A percentile compares a stretch with the other conserved stretches of the same genome.
Conservation (phyloP, 2,888 invertebrate genomes). For the Monoplex corrugatus region DNA sequence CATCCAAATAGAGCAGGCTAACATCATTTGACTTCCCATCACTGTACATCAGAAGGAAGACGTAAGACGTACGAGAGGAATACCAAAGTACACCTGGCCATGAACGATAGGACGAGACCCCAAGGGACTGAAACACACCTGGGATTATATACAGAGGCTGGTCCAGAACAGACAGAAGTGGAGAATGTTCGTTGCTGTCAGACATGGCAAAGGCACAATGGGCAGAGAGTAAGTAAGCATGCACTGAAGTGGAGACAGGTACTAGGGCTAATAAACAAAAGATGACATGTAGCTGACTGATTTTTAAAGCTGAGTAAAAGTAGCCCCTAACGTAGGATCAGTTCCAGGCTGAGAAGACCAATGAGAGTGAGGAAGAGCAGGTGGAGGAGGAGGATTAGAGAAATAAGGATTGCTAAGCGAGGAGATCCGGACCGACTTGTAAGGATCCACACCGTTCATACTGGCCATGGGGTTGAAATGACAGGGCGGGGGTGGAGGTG, state of each 20-base stretch:
- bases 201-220: too few relatives aligned
- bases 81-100: too few relatives aligned
- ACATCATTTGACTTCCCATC: too few relatives aligned
- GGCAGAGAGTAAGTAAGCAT: too few relatives aligned
- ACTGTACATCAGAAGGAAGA: too few relatives aligned
- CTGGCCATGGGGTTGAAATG: conserved; percentile 27
- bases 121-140: too few relatives aligned
- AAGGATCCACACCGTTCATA: conserved; percentile 58
- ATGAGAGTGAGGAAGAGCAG: conserved; percentile 6
- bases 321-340: conserved; percentile 1
- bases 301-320: conserved; percentile 37
- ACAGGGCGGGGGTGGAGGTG: conserved; percentile 14
- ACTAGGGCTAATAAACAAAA: not conserved
- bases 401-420: conserved; percentile 72
- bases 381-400: conserved; percentile 57
- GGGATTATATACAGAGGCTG: too few relatives aligned
- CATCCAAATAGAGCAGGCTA: too few relatives aligned
- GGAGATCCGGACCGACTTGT: conserved; percentile 69
- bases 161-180: too few relatives aligned
- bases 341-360: not conserved
- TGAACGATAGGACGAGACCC: too few relatives aligned
- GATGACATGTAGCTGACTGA: not conserved
- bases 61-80: too few relatives aligned
- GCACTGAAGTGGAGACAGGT: not conserved
- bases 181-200: too few relatives aligned